Evolutionary conservation across 92 coral and sea anemone genomes (phyloP).

Genomic region (Pocillopora meandrina): DNA sequence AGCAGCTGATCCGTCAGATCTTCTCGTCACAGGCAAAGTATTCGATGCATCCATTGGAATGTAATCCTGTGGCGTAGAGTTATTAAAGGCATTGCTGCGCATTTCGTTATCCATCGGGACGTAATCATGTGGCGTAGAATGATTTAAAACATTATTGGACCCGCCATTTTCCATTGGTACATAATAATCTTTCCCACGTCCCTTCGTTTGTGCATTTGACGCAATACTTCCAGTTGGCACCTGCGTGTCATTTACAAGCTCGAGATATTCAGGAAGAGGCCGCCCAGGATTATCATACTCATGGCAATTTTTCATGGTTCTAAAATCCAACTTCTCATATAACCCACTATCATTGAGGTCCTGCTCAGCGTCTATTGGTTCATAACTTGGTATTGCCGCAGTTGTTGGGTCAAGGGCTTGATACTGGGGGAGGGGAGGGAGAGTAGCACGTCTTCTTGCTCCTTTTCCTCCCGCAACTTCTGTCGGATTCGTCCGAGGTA

Average conservation of each 20-base stretch:
- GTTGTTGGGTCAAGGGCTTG: conserved; percentile 19
- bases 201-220: not conserved
- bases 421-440: conserved; percentile 24
- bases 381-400: not conserved
- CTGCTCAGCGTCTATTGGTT: not conserved
- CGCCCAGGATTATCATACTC: not conserved
- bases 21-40: conserved; percentile 2
- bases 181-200: not conserved
- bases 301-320: not conserved
- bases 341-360: conserved; percentile 21
- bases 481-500: not conserved
- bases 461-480: not conserved
- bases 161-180: conserved; percentile 18
- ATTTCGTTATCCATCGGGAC: not conserved
- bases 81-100: too few species aligned
- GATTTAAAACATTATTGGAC: not conserved
- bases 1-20: not conserved
- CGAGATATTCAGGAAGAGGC: conserved; percentile 31
- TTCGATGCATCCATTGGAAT: not conserved
- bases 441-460: conserved; percentile 4
- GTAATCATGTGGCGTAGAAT: not conserved
- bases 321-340: conserved; percentile 25
- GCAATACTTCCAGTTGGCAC: not conserved
- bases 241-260: conserved; percentile 23
- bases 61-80: not conserved